Evolutionary conservation across 2,888 invertebrate species (phyloP).

Genomic region (Heterodera filipjevi): DNA sequence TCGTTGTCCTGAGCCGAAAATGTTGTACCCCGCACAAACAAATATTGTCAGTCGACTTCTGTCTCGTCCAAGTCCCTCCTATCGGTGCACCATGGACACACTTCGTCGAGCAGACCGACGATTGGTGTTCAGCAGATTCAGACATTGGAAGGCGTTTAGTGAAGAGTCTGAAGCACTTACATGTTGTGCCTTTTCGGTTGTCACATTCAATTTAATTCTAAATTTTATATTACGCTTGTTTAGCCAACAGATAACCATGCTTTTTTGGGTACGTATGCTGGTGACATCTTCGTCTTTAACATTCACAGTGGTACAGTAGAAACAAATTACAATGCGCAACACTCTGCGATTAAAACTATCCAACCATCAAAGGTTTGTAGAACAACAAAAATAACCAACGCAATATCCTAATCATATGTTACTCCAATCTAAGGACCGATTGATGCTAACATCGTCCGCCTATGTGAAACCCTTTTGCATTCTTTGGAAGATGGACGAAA

Average conservation of each 20-base stretch:
- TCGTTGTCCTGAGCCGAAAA: conserved; percentile 78
- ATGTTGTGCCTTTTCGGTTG: conserved; percentile 75
- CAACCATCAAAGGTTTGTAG: conserved; percentile 68
- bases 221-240: conserved; percentile 27
- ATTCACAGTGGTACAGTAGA: conserved; percentile 81
- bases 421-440: conserved; percentile 68
- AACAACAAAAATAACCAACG: no score
- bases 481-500: conserved; percentile 73
- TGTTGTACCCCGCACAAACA: conserved; percentile 32
- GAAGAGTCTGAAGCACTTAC: conserved; percentile 77
- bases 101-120: conserved; percentile 78
- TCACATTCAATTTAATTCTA: no score
- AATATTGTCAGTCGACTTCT: conserved; percentile 66
- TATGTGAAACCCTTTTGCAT: conserved; percentile 84
- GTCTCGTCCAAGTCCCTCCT: conserved; percentile 33
- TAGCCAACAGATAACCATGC: conserved; percentile 73
- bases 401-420: no score
- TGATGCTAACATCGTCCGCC: conserved; percentile 83
- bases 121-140: conserved; percentile 77
- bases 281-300: conserved; percentile 87
- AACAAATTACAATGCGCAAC: conserved; percentile 76
- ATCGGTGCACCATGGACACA: conserved; percentile 33
- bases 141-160: conserved; percentile 76
- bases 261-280: conserved; percentile 86
- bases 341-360: conserved; percentile 80